These are phyloP conservation scores for Lepidochrysops patricia DNA, from an alignment of 2,888 invertebrate genomes.

Conservation along the genomic window DNA sequence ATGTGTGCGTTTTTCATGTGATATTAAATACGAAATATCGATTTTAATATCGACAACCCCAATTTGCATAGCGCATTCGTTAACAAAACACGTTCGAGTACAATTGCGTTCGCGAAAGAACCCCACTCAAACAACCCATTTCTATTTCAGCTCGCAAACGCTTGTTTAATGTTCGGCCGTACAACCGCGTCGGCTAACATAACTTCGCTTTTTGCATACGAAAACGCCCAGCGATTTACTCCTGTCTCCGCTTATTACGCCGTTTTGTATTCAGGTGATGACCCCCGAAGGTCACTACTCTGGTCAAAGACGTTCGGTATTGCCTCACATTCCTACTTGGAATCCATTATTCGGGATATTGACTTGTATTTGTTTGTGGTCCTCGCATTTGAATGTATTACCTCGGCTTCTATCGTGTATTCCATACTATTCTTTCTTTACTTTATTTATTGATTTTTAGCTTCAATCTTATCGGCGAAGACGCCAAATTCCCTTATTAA, in stretches of 20 bases:
- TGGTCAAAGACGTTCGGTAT: conserved; percentile 32
- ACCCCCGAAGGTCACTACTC: conserved; percentile 63
- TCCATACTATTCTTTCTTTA: background rate
- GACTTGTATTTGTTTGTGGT: background rate
- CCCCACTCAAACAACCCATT: conserved; percentile 73
- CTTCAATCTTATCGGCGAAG: too few relatives aligned
- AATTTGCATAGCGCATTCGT: conserved; percentile 69
- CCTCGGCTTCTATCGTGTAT: background rate
- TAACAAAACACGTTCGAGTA: conserved; percentile 72
- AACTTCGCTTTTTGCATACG: conserved; percentile 74
- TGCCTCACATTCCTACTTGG: background rate
- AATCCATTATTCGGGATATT: conserved; percentile 26
- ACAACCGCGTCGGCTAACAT: conserved; percentile 71
- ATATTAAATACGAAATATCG: background rate
- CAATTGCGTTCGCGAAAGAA: conserved; percentile 73
- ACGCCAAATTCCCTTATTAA: too few relatives aligned
- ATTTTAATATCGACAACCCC: conserved; percentile 32
- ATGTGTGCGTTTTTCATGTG: background rate
- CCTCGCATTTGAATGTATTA: conserved; percentile 18
- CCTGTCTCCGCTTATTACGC: conserved; percentile 51
- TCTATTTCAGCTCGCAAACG: conserved; percentile 68
- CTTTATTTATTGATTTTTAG: background rate
- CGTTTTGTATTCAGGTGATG: conserved; percentile 61
- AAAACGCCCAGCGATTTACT: conserved; percentile 58
- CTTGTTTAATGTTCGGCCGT: conserved; percentile 72